Base-by-base conservation (phyloP, 1,140 invertebrate species). In the Melipona quadrifasciata region DNA sequence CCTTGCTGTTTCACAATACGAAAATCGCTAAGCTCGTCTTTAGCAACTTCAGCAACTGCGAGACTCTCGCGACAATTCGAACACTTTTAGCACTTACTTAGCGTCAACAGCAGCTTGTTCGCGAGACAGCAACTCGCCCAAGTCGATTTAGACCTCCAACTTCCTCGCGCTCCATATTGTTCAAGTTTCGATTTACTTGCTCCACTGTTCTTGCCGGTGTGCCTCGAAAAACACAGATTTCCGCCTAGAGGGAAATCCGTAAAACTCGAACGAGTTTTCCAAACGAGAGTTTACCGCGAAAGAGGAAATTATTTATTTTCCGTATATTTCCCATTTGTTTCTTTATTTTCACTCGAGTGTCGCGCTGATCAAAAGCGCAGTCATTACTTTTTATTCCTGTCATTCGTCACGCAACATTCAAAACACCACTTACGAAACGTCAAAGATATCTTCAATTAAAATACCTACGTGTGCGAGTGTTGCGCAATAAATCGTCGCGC, bases 1-100 rank as follows among this genome's bases (percentile, higher is more conserved):
- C n/a, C n/a, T n/a, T 39, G 51, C n/a, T 53, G 51, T 55, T 74
- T 74, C 31, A 55, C 31, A 74, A 55, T 55, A 31, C 51, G 27
- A 55, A 74, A 55, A 74, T 74, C 47, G 71, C 71, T 72, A 51
- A 74, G 47, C 51, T 53, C 72, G 51, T 74, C n/a, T 31, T 73
- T n/a, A 74, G 27, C 51, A 55, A 14, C n/a, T 74, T 74, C 72
- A 31, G 72, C 72, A 31, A 51, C 51, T 31, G 27, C 51, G 51
- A 74, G 51, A 55, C 17, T 55, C 72, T 55, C 72, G 72, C 55
- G 47, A 55, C 72, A 55, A 74, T 74, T 27, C 47, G n/a, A 74
- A 55, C 27, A 74, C 51, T 55, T 74, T 31, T 31, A 74, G 27
- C 51, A 55, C 72, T 53, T 31, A 55, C 27, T 53, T 74, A 74